phyloP scores from a whole-genome alignment of 2,113 vertebrate genomes.

The Zosterops borbonicus region DNA sequence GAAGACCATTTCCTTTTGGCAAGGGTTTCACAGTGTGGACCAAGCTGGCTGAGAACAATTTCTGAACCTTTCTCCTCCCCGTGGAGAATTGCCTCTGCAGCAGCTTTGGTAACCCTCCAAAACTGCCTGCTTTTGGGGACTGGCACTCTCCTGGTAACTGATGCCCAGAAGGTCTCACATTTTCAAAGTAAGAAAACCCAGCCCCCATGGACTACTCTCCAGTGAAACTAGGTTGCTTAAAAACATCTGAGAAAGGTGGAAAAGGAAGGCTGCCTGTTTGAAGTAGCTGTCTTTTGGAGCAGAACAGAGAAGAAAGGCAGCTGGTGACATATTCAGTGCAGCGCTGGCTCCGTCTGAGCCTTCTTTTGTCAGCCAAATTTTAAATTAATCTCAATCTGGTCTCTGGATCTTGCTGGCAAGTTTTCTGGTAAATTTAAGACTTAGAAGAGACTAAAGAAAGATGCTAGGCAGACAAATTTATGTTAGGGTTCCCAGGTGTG shows the following conservation, averaged over 20 bases:
- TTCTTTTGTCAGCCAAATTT: neutral
- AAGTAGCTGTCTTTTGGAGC: slow-evolving; percentile 38
- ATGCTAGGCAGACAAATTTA: neutral
- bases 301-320: slow-evolving; percentile 40
- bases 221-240: slow-evolving; percentile 46
- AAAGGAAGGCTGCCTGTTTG: slow-evolving; percentile 10
- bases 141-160: neutral
- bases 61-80: neutral
- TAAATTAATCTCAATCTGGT: slow-evolving; percentile 45
- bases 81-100: slow-evolving; percentile 14
- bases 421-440: neutral
- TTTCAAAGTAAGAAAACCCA: neutral
- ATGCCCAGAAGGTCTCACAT: neutral
- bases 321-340: slow-evolving; percentile 64
- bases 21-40: slow-evolving; percentile 10
- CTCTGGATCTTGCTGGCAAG: slow-evolving; percentile 1
- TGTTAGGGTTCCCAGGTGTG: neutral
- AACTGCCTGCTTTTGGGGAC: neutral
- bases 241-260: slow-evolving; percentile 40
- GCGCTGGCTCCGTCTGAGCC: neutral
- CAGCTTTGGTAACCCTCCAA: slow-evolving; percentile 7
- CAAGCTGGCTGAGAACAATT: neutral
- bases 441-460: slow-evolving; percentile 4
- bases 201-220: neutral
- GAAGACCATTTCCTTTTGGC: neutral